phyloP scores from a whole-genome alignment of 2,797 vertebrate genomes.

The Tenualosa thibaudeaui region DNA sequence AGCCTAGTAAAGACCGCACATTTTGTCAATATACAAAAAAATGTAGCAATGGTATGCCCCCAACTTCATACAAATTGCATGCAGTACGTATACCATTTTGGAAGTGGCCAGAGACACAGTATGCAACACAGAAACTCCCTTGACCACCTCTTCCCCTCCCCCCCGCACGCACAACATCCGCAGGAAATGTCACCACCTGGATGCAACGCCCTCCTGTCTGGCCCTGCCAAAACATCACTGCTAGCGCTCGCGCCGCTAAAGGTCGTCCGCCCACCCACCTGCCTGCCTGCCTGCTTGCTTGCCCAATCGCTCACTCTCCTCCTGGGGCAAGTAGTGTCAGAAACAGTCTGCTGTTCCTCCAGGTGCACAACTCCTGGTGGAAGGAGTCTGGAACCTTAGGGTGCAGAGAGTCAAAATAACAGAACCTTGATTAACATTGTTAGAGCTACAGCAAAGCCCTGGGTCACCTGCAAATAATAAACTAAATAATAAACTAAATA shows the following conservation, averaged over 20 bases:
- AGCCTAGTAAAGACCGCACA: too few relatives aligned
- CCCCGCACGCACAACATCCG: background rate
- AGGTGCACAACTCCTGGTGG: background rate
- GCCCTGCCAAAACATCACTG: background rate
- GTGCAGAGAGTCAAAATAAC: background rate
- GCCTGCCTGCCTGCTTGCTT: too few relatives aligned
- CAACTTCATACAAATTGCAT: too few relatives aligned
- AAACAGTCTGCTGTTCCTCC: background rate
- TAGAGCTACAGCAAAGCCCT: background rate
- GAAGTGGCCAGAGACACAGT: background rate
- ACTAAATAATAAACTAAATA: too few relatives aligned
- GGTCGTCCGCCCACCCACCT: background rate
- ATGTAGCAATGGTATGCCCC: too few relatives aligned
- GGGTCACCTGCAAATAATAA: background rate
- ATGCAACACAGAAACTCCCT: background rate
- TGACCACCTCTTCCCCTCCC: too few relatives aligned
- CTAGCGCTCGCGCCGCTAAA: background rate
- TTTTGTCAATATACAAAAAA: too few relatives aligned
- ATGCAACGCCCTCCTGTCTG: background rate
- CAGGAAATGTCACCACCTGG: conserved; percentile 15
- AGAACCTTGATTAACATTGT: background rate
- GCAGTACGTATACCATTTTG: too few relatives aligned
- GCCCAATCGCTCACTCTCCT: background rate
- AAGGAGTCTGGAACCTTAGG: background rate
- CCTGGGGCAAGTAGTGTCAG: background rate